Conservation (phyloP, 2,797 vertebrate genomes). For the Myotis planiceps region DNA sequence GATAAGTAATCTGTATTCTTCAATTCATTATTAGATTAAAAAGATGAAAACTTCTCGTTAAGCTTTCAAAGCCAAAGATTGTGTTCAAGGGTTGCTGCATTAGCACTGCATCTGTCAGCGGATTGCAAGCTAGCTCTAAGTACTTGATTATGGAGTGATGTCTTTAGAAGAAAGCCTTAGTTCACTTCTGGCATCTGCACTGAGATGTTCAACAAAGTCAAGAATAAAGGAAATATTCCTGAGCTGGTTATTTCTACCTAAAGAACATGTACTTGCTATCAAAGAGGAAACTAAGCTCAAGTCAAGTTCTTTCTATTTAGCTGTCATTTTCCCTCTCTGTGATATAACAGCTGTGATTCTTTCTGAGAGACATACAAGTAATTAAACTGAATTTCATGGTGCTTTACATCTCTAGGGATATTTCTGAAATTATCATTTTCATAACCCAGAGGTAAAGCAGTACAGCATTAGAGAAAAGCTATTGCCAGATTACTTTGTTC, state of each 20-base stretch:
- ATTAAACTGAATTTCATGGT: slow-evolving; percentile 50
- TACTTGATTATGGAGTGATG: neutral
- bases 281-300: neutral
- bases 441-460: slow-evolving; percentile 40
- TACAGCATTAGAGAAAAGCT: neutral
- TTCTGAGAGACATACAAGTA: neutral
- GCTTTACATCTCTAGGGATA: slow-evolving; percentile 15
- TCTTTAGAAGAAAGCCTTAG: neutral
- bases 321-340: slow-evolving; percentile 3
- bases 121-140: neutral
- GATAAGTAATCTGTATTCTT: neutral
- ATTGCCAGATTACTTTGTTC: neutral
- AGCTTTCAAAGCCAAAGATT: neutral
- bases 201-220: neutral
- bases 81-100: neutral
- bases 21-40: neutral
- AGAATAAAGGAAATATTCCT: slow-evolving; percentile 25
- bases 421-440: slow-evolving; percentile 46
- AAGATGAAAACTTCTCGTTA: neutral
- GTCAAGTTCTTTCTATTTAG: neutral
- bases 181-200: slow-evolving; percentile 6
- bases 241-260: slow-evolving; percentile 34
- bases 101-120: neutral
- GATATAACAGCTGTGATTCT: neutral
- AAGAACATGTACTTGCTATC: neutral